Evolutionary conservation across 2,888 invertebrate genomes (phyloP).

Genomic region (Pollenia labialis): DNA sequence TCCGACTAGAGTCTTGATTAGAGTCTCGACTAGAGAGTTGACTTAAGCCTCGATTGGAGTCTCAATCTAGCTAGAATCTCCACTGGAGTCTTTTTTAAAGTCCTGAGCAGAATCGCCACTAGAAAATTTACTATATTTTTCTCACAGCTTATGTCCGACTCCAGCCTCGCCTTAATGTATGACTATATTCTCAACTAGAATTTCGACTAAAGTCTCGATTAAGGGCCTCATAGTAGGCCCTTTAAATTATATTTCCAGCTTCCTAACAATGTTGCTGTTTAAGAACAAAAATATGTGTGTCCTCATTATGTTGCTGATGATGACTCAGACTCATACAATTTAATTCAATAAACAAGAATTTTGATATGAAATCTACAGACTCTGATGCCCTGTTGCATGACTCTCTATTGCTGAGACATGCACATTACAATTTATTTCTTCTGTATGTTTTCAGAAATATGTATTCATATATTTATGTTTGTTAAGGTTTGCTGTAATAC

Average conservation of each 20-base stretch:
- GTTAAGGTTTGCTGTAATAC: neutral
- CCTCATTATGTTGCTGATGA: constrained; percentile 24
- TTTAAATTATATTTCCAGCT: neutral
- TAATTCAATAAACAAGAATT: constrained; percentile 50
- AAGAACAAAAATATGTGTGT: neutral
- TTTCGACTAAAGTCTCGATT: neutral
- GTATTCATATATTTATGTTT: neutral
- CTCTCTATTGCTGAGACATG: neutral
- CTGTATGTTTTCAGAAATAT: neutral
- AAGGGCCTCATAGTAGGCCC: neutral
- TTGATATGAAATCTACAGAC: constrained; percentile 1
- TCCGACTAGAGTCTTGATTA: no score
- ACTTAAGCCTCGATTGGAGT: no score
- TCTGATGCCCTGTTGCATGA: neutral
- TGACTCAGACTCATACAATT: constrained; percentile 43
- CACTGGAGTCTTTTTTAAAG: no score
- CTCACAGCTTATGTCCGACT: no score
- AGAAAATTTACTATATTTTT: no score
- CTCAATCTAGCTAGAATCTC: no score
- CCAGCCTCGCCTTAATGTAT: neutral
- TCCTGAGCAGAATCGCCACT: no score
- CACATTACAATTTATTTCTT: neutral
- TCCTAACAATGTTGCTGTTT: neutral
- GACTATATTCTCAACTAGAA: neutral
- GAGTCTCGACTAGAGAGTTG: no score